Evolutionary conservation across 2,888 invertebrate species (phyloP).

Genomic region (Rhagium mordax): DNA sequence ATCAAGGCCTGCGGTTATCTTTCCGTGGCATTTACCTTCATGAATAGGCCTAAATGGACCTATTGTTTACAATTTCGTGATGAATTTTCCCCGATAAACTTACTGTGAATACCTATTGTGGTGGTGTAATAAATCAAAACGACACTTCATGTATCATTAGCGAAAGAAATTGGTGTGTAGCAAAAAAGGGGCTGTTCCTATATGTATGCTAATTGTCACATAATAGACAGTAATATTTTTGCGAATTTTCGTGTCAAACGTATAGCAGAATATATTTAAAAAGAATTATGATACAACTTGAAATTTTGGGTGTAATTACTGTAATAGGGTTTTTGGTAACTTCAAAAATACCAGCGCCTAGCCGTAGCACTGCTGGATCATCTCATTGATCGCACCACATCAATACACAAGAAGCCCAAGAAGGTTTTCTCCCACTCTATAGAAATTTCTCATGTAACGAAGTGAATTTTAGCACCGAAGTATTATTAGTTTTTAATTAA

Average conservation of each 20-base stretch:
- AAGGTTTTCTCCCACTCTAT: no score
- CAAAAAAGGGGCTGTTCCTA: not conserved
- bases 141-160: not conserved
- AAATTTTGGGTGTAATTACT: no score
- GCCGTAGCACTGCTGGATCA: no score
- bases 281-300: no score
- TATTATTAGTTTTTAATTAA: no score
- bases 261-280: no score
- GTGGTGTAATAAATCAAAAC: not conserved
- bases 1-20: not conserved
- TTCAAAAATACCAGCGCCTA: no score
- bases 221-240: not conserved
- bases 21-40: conserved; percentile 13
- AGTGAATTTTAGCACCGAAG: no score
- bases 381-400: no score
- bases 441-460: no score
- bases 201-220: not conserved
- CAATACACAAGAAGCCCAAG: no score
- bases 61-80: conserved; percentile 5
- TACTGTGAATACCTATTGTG: conserved; percentile 1
- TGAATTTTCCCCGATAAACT: not conserved
- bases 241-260: not conserved
- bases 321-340: no score
- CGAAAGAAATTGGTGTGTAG: not conserved
- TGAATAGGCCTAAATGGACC: conserved; percentile 6